phyloP scores from a whole-genome alignment of 2,113 vertebrate genomes.

The Rhinolophus ferrumequinum region DNA sequence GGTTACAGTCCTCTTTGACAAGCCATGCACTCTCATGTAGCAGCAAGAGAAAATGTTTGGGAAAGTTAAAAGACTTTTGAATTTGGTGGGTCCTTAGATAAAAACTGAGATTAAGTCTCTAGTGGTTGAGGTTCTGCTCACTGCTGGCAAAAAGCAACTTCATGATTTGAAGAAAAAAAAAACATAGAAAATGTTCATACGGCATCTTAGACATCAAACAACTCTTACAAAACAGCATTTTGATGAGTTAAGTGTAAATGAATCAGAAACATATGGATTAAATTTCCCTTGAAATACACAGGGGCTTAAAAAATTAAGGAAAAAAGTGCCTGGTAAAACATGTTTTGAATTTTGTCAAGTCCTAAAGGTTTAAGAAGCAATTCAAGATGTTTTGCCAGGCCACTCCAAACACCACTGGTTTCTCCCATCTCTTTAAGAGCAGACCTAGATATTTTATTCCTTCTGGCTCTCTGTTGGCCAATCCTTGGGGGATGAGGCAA shows the following conservation, averaged over 20 bases:
- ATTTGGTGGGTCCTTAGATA: neutral
- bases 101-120: conserved; percentile 8
- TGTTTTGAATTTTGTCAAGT: conserved; percentile 78
- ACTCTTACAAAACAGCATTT: conserved; percentile 74
- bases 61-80: conserved; percentile 30
- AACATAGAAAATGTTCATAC: conserved; percentile 40
- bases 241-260: conserved; percentile 81
- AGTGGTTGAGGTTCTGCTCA: conserved; percentile 49
- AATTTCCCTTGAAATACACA: conserved; percentile 79
- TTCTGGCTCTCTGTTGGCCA: neutral
- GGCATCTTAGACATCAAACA: conserved; percentile 72
- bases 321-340: conserved; percentile 68
- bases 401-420: conserved; percentile 31
- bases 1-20: neutral
- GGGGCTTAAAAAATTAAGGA: conserved; percentile 75
- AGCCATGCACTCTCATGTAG: neutral
- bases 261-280: conserved; percentile 79
- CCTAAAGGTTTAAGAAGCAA: conserved; percentile 78
- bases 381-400: conserved; percentile 74
- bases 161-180: neutral
- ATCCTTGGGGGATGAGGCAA: neutral
- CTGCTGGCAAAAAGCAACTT: conserved; percentile 46
- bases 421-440: conserved; percentile 37
- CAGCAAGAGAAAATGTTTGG: conserved; percentile 23
- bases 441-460: conserved; percentile 33